These are phyloP conservation scores for Herminia tarsipennalis DNA, from an alignment of 2,888 invertebrate species.

Conservation along the genomic window DNA sequence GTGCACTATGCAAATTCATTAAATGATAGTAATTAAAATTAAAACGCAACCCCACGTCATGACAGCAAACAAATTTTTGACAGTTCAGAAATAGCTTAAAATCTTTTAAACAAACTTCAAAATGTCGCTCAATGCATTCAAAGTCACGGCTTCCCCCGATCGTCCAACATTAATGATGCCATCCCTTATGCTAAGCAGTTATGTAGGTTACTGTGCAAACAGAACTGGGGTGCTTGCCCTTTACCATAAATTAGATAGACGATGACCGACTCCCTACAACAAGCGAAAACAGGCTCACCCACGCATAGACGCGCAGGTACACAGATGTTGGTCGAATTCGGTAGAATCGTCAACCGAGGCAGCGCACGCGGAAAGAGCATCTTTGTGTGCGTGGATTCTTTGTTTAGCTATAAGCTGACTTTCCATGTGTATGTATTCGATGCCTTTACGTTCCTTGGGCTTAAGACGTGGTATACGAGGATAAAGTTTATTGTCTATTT, in stretches of 20 bases:
- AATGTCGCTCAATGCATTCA: constrained; percentile 75
- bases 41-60: neutral
- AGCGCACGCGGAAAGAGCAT: too few relatives aligned
- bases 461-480: constrained; percentile 50
- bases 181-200: constrained; percentile 75
- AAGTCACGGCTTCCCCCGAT: constrained; percentile 77
- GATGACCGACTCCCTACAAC: too few relatives aligned
- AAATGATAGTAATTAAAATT: neutral
- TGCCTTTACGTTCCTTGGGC: constrained; percentile 42
- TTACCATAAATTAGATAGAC: too few relatives aligned
- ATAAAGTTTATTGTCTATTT: constrained; percentile 58
- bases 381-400: too few relatives aligned
- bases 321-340: too few relatives aligned
- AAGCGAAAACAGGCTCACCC: too few relatives aligned
- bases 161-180: constrained; percentile 82
- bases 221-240: constrained; percentile 72
- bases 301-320: too few relatives aligned
- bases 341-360: too few relatives aligned
- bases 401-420: too few relatives aligned
- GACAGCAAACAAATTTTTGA: constrained; percentile 25
- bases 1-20: too few relatives aligned
- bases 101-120: constrained; percentile 63
- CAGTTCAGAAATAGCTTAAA: constrained; percentile 38
- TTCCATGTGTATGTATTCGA: too few relatives aligned
- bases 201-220: constrained; percentile 86